These are phyloP conservation scores for Periophthalmodon schlosseri DNA, from an alignment of 2,113 vertebrate species.

Conservation along the genomic window DNA sequence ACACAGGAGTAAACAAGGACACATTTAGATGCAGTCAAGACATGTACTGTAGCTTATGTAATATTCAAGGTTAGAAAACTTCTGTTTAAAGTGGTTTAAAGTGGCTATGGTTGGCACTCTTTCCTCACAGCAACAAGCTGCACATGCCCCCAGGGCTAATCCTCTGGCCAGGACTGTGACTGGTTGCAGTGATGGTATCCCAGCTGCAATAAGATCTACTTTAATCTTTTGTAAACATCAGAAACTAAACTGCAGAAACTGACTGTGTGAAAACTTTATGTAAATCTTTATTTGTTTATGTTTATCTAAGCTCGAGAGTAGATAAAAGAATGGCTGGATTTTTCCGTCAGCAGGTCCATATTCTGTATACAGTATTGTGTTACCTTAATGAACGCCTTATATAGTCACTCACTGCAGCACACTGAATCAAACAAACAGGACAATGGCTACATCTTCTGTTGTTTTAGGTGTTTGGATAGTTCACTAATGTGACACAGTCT, in stretches of 20 bases:
- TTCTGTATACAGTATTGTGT: background rate
- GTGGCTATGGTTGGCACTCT: background rate
- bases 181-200: background rate
- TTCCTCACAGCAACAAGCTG: background rate
- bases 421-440: slow-evolving; percentile 22
- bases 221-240: background rate
- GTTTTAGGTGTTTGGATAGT: slow-evolving; percentile 36
- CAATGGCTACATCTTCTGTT: slow-evolving; percentile 39
- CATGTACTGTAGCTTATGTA: background rate
- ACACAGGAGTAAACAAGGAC: background rate
- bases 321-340: no score
- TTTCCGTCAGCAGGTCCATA: background rate
- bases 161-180: background rate
- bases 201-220: background rate
- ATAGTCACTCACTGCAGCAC: background rate
- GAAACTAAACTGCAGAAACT: slow-evolving; percentile 1
- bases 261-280: background rate
- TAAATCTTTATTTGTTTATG: background rate
- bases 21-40: background rate
- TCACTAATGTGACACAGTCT: slow-evolving; percentile 42
- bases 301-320: background rate
- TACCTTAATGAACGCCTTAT: background rate
- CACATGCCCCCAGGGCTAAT: background rate
- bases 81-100: background rate
- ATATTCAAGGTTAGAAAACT: background rate